phyloP scores from a whole-genome alignment of 2,888 invertebrate genomes.

The Clusia tigrina region DNA sequence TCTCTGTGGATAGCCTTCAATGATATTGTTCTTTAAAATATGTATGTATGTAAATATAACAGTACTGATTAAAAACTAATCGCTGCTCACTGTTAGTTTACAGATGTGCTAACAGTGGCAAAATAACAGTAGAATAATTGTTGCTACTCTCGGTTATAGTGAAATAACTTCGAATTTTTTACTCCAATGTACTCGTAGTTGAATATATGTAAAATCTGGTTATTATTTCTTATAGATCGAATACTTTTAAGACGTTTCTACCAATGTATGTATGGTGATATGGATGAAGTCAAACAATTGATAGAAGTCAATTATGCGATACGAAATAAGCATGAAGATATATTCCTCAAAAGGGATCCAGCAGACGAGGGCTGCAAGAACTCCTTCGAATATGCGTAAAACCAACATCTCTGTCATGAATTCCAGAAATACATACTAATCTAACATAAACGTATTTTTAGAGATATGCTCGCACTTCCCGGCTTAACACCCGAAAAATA shows the following conservation, averaged over 20 bases:
- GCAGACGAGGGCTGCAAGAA: slow-evolving; percentile 46
- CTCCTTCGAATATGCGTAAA: slow-evolving; percentile 54
- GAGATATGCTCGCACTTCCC: slow-evolving; percentile 73
- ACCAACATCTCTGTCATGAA: too few species aligned
- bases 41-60: too few species aligned
- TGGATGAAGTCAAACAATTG: slow-evolving; percentile 52
- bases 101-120: too few species aligned
- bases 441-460: slow-evolving; percentile 62
- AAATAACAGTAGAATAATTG: too few species aligned
- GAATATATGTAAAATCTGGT: too few species aligned
- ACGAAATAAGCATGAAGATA: slow-evolving; percentile 66
- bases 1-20: too few species aligned
- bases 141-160: too few species aligned
- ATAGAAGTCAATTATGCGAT: slow-evolving; percentile 64
- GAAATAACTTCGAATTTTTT: too few species aligned
- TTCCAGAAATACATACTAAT: neutral
- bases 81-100: too few species aligned
- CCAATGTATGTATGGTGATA: slow-evolving; percentile 47
- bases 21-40: too few species aligned
- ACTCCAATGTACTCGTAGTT: too few species aligned
- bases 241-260: slow-evolving; percentile 54
- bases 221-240: slow-evolving; percentile 45
- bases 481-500: slow-evolving; percentile 71
- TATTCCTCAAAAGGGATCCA: slow-evolving; percentile 67
- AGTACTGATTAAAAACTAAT: too few species aligned